Conservation (phyloP, 2,113 vertebrate genomes). For the Pituophis catenifer region DNA sequence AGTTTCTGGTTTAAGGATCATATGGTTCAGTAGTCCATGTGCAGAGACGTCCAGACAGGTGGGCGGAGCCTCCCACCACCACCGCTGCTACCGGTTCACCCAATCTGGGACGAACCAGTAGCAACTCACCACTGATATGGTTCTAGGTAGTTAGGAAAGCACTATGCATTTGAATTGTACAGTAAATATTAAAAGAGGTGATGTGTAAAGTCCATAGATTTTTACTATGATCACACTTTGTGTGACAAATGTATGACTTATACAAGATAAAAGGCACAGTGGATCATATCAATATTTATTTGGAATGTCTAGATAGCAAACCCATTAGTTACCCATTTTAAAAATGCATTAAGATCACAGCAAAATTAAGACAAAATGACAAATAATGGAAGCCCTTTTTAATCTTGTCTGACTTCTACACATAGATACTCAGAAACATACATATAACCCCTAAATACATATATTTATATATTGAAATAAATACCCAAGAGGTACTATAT, state of each 20-base stretch:
- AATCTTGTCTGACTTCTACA: neutral
- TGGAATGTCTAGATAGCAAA: neutral
- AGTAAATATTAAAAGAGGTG: neutral
- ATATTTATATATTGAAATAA: neutral
- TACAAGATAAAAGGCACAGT: neutral
- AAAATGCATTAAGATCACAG: neutral
- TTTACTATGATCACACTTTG: neutral
- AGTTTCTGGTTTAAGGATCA: neutral
- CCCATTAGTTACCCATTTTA: neutral
- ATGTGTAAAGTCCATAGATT: too few relatives aligned
- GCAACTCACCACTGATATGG: too few relatives aligned
- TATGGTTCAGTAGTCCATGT: neutral
- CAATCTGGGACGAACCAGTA: too few relatives aligned
- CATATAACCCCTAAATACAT: neutral
- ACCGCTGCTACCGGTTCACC: too few relatives aligned
- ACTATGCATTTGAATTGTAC: neutral
- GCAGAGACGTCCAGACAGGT: too few relatives aligned
- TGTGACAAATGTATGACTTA: neutral
- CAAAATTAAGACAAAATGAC: neutral
- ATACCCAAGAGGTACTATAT: neutral
- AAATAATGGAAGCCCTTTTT: neutral
- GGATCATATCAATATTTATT: neutral
- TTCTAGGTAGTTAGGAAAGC: neutral
- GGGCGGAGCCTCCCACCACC: too few relatives aligned
- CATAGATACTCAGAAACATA: neutral